Evolutionary conservation across 1,140 invertebrate genomes (phyloP), one percentile per base, ranked within the genome.

Genomic region (Brachionus angularis): DNA sequence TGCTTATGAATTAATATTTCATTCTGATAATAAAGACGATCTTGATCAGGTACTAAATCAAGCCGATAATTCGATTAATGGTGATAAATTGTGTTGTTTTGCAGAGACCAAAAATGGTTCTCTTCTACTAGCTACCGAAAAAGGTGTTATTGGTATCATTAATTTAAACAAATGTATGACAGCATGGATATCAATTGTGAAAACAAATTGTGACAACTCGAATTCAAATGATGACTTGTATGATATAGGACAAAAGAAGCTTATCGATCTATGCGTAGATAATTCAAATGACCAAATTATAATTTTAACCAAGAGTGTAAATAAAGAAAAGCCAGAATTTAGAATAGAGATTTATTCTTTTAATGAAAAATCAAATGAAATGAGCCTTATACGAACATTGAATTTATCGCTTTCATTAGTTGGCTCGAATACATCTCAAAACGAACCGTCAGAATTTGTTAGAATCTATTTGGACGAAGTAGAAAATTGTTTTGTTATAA

Each of bases 1-100:
- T 36, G 62, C 62, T 0, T 67, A 67, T 67, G 62, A 67, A 34
- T 25, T 67, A 27, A 27, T 67, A 47, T 67, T 67, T 50, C 62
- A 67, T n/a, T 46, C 25, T 12, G 42, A 50, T 12, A 67, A 50
- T 21, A 58, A 58, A 23, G 53, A 58, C 36, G 53, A 58, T 36
- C 16, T 39, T 18, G 62, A 47, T n/a, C 62, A 67, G 12, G 16
- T 46, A 21, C 18, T 47, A 25, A 46, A 47, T n/a, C 42, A 67
- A 47, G 27, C n/a, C 18, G 42, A 50, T 3, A 46, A 46, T 21
- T 67, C 31, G 18, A 50, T 47, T 1, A 46, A n/a, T 25, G 27
- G 23, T 18, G 62, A 67, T 46, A 46, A 50, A 14, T 47, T 67
- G 21, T 67, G 62, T 33, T 67, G 62, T 36, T 67, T 67, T 47